Conservation (phyloP, 2,888 invertebrate genomes). For the Sminthurides aquaticus region DNA sequence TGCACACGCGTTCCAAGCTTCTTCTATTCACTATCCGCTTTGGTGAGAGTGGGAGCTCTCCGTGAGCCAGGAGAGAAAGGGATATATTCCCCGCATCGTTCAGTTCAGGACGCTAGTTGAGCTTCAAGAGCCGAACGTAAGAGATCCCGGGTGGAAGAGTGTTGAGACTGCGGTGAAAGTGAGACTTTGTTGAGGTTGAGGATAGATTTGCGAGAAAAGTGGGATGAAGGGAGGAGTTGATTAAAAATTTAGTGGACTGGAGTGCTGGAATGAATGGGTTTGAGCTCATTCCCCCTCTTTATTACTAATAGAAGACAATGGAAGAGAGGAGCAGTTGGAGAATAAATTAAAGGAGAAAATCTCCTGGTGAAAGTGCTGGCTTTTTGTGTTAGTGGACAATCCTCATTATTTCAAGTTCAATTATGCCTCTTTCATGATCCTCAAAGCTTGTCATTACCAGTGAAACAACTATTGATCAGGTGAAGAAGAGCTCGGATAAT, state of each 20-base stretch:
- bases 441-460: not conserved
- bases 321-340: not conserved
- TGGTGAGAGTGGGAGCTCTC: no score
- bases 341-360: not conserved
- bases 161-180: no score
- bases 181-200: no score
- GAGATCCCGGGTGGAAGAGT: no score
- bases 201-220: no score
- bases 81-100: no score
- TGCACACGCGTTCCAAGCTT: no score
- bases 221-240: no score
- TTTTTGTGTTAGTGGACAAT: not conserved
- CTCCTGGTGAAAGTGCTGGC: not conserved
- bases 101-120: no score
- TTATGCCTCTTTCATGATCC: not conserved
- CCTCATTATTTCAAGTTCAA: not conserved
- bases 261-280: not conserved
- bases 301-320: not conserved
- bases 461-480: not conserved
- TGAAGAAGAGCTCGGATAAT: not conserved
- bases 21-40: no score
- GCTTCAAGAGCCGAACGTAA: no score
- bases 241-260: not conserved
- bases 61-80: no score
- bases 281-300: not conserved